Conservation (phyloP, 2,888 invertebrate genomes). For the Hybos culiciformis region DNA sequence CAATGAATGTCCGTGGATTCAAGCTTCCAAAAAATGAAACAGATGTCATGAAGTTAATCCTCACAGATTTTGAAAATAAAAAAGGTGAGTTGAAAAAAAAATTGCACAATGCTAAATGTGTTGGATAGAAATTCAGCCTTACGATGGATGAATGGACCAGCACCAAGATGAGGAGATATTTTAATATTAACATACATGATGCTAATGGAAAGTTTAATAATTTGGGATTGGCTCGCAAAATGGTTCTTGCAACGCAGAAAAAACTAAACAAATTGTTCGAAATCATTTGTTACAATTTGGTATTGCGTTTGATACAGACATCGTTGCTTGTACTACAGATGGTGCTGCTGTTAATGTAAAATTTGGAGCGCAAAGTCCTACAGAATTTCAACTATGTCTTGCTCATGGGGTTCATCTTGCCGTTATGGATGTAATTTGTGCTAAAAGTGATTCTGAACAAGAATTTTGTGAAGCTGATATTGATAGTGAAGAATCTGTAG, state of each 20-base stretch:
- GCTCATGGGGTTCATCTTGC: background rate
- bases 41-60: background rate
- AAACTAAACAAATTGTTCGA: background rate
- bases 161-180: background rate
- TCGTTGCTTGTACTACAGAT: background rate
- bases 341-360: background rate
- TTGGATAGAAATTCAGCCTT: background rate
- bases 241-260: background rate
- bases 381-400: background rate
- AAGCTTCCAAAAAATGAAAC: background rate
- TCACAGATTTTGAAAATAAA: background rate
- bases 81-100: background rate
- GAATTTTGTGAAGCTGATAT: background rate
- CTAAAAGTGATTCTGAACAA: background rate
- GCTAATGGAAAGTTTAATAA: background rate
- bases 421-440: slow-evolving; percentile 1
- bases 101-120: background rate
- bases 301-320: background rate
- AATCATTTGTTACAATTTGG: background rate
- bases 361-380: slow-evolving; percentile 1
- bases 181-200: background rate
- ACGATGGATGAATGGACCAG: background rate
- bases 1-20: background rate
- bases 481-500: background rate
- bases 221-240: background rate